A percentile compares a stretch with the other conserved stretches of the same genome.
Evolutionary conservation across 2,113 vertebrate species (phyloP).

Genomic region (Gasterosteus aculeatus): DNA sequence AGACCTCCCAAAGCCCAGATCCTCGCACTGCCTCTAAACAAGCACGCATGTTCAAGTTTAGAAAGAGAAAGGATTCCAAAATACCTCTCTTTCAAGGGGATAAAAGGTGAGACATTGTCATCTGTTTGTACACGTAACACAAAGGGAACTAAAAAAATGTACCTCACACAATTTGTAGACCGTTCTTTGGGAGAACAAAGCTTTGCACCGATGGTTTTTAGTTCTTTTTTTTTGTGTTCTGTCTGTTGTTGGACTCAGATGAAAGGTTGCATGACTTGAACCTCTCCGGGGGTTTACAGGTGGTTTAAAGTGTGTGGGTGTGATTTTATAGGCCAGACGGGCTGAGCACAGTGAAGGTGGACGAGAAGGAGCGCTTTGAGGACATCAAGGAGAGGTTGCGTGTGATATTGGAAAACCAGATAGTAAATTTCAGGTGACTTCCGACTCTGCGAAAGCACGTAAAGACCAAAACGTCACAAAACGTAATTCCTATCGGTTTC

Average conservation of each 20-base stretch:
- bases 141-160: constrained; percentile 28
- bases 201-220: constrained; percentile 15
- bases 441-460: constrained; percentile 8
- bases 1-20: constrained; percentile 85
- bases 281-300: constrained; percentile 8
- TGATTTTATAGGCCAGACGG: constrained; percentile 90
- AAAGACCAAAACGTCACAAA: neutral
- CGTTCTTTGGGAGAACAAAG: constrained; percentile 19
- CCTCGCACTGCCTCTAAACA: constrained; percentile 85
- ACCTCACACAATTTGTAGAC: constrained; percentile 35
- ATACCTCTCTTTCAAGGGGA: constrained; percentile 85
- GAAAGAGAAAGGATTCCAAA: constrained; percentile 96
- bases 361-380: constrained; percentile 99
- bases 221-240: neutral
- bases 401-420: constrained; percentile 96
- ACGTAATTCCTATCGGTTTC: neutral
- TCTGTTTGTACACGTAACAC: constrained; percentile 55
- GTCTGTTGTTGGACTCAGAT: constrained; percentile 11
- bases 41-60: constrained; percentile 94
- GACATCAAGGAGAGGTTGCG: constrained; percentile 98
- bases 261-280: constrained; percentile 34
- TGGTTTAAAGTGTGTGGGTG: constrained; percentile 52
- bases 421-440: constrained; percentile 96
- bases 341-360: constrained; percentile 96
- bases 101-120: constrained; percentile 87